Conservation (phyloP, 2,113 vertebrate species). For the Hippoglossus stenolepis region DNA sequence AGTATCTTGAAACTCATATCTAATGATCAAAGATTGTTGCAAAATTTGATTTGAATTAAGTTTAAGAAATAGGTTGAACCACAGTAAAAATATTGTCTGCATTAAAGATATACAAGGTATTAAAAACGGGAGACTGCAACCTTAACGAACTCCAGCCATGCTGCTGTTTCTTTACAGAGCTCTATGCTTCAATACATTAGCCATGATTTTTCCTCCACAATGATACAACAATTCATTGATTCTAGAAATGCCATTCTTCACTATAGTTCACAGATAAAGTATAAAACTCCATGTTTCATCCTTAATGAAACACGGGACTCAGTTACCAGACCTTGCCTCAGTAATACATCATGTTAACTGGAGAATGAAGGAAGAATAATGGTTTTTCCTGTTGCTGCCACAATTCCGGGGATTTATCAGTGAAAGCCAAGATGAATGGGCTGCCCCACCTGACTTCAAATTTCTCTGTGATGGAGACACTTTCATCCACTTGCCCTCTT, state of each 20-base stretch:
- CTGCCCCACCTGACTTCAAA: conserved; percentile 54
- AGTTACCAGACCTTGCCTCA: conserved; percentile 48
- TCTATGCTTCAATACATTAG: not conserved
- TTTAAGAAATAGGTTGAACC: no score
- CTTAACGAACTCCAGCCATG: not conserved
- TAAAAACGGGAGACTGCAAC: no score
- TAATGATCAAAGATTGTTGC: no score
- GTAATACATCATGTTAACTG: conserved; percentile 69
- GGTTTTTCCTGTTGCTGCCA: conserved; percentile 64
- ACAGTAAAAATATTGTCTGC: no score
- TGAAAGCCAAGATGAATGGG: conserved; percentile 61
- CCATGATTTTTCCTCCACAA: not conserved
- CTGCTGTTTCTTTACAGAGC: no score
- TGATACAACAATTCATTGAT: not conserved
- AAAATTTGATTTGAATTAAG: no score
- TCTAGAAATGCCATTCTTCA: conserved; percentile 24
- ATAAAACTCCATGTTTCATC: conserved; percentile 41
- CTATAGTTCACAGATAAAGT: conserved; percentile 33
- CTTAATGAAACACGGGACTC: conserved; percentile 59
- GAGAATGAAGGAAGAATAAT: conserved; percentile 72
- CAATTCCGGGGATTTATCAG: conserved; percentile 67
- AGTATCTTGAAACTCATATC: not conserved
- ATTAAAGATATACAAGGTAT: no score
- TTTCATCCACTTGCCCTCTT: conserved; percentile 41
- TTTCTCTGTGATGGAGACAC: conserved; percentile 45